Conservation (phyloP, 2,888 invertebrate species). For the Ganaspis brasiliensis region DNA sequence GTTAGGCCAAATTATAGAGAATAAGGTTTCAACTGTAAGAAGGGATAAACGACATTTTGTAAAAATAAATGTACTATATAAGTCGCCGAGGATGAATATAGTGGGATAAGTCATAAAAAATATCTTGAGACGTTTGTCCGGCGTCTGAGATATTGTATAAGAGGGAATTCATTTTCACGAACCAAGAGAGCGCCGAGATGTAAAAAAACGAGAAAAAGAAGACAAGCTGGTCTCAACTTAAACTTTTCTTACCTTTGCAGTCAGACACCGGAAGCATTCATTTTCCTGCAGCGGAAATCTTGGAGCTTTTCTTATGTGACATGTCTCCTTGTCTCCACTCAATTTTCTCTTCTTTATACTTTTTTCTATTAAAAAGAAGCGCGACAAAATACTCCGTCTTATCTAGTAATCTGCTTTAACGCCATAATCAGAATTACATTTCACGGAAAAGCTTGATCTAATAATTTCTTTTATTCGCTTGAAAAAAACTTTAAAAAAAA, state of each 20-base stretch:
- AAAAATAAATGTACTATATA: not conserved
- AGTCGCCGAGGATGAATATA: conserved; percentile 2
- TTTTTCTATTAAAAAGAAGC: conserved; percentile 7
- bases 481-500: no score
- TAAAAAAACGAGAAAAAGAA: conserved; percentile 13
- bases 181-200: not conserved
- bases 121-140: not conserved
- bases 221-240: conserved; percentile 10
- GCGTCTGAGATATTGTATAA: conserved; percentile 21
- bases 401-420: not conserved
- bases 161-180: conserved; percentile 19
- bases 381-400: not conserved
- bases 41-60: not conserved
- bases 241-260: conserved; percentile 34
- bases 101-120: conserved; percentile 21
- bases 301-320: conserved; percentile 36
- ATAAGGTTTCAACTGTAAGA: not conserved
- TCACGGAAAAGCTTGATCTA: not conserved
- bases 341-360: conserved; percentile 15
- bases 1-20: not conserved
- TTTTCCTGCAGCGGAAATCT: conserved; percentile 36
- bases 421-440: not conserved
- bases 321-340: conserved; percentile 27
- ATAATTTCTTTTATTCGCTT: not conserved
- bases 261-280: conserved; percentile 35